Evolutionary conservation across 2,888 invertebrate genomes (phyloP).

Genomic region (Psococerastis gibbosa): DNA sequence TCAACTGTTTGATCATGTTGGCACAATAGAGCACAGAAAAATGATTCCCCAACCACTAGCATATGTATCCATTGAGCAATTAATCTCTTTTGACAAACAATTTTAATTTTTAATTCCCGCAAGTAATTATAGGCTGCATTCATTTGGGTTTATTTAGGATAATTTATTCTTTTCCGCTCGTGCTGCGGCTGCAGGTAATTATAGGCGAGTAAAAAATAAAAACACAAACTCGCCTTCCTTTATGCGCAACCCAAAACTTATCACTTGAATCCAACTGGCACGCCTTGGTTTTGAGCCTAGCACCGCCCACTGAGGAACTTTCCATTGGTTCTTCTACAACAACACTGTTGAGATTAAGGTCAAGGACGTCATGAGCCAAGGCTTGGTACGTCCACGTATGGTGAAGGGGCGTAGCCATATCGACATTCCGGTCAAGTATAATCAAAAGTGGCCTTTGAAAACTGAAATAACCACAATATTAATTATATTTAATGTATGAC

Average conservation of each 20-base stretch:
- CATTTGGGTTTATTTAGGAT: no score
- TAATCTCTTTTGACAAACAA: no score
- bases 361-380: constrained; percentile 86
- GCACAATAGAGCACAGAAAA: no score
- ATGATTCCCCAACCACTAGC: no score
- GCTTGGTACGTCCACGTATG: constrained; percentile 99
- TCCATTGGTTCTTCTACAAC: constrained; percentile 43
- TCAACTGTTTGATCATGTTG: no score
- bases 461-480: constrained; percentile 49
- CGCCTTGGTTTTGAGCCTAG: constrained; percentile 57
- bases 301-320: constrained; percentile 35
- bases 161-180: no score
- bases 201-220: no score
- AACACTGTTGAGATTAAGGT: constrained; percentile 67
- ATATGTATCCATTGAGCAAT: no score
- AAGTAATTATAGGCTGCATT: no score
- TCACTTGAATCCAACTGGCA: constrained; percentile 84
- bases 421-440: constrained; percentile 81
- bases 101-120: no score
- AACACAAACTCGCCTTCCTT: no score
- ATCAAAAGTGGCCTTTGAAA: constrained; percentile 88
- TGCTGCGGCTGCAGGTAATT: no score
- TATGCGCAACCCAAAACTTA: constrained; percentile 83
- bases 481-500: background rate
- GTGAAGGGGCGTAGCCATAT: constrained; percentile 94